These are phyloP conservation scores for Zonitis immaculata DNA, from an alignment of 2,888 invertebrate species.

Conservation along the genomic window DNA sequence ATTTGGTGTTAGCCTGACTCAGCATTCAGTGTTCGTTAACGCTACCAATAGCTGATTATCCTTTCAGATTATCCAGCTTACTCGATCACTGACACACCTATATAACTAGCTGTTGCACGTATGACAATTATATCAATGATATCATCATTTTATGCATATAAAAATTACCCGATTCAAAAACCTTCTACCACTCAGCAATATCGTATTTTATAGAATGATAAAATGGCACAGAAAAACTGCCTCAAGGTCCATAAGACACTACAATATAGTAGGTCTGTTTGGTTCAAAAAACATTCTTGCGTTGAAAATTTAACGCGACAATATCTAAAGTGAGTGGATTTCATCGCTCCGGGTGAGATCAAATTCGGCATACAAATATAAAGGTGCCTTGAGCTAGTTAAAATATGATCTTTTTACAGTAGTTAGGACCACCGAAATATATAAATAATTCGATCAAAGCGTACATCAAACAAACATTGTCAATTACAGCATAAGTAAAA, in stretches of 20 bases:
- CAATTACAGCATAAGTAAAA: too few species aligned
- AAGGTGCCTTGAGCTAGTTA: slow-evolving; percentile 38
- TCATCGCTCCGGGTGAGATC: slow-evolving; percentile 31
- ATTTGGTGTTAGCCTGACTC: slow-evolving; percentile 39
- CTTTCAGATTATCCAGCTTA: slow-evolving; percentile 13
- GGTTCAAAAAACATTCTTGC: slow-evolving; percentile 40
- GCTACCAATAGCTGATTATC: slow-evolving; percentile 15
- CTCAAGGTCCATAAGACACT: slow-evolving; percentile 33
- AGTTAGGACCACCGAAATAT: slow-evolving; percentile 28
- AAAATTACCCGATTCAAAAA: slow-evolving; percentile 16
- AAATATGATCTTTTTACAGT: slow-evolving; percentile 39
- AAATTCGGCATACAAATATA: slow-evolving; percentile 26
- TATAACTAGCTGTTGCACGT: slow-evolving; percentile 16
- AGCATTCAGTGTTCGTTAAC: slow-evolving; percentile 43
- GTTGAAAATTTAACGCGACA: slow-evolving; percentile 39
- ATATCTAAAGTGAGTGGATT: slow-evolving; percentile 38
- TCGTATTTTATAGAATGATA: slow-evolving; percentile 30
- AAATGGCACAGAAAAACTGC: slow-evolving; percentile 33
- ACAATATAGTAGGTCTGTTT: slow-evolving; percentile 34
- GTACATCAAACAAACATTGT: background rate
- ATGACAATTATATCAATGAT: slow-evolving; percentile 2
- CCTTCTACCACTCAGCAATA: slow-evolving; percentile 4
- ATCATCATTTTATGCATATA: background rate
- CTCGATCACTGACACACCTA: slow-evolving; percentile 11
- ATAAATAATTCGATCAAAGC: slow-evolving; percentile 12